A percentile compares a stretch with the other conserved stretches of the same genome.
Evolutionary conservation across 2,113 vertebrate genomes (phyloP).

Genomic region (Eonycteris spelaea): DNA sequence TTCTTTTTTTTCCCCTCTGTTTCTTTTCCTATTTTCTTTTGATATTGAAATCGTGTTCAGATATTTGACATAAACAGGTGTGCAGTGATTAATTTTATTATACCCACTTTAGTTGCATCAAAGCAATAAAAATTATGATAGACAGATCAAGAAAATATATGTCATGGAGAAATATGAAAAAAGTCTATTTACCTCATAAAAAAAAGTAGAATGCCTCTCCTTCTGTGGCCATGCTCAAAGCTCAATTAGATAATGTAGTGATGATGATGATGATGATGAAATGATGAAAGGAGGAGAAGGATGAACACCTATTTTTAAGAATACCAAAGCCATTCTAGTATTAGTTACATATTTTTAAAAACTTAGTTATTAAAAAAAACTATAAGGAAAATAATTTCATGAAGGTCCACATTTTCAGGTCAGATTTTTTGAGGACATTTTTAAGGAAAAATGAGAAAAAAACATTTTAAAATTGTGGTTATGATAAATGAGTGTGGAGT

Average conservation of each 20-base stretch:
- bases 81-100: neutral
- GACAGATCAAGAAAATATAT: neutral
- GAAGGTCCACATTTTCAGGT: neutral
- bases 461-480: neutral
- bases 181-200: neutral
- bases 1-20: neutral
- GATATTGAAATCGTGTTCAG: neutral
- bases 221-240: neutral
- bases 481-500: neutral
- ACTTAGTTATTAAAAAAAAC: neutral
- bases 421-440: neutral
- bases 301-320: neutral
- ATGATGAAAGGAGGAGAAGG: neutral
- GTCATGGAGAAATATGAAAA: neutral
- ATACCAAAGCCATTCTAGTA: neutral
- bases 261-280: neutral
- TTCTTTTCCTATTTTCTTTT: neutral
- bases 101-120: neutral
- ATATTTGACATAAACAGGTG: neutral
- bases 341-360: neutral
- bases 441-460: neutral
- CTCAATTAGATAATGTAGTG: neutral
- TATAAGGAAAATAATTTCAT: neutral
- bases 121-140: neutral
- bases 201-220: neutral